Evolutionary conservation across 2,797 vertebrate species (phyloP).

Genomic region (Hephaestus fuliginosus): DNA sequence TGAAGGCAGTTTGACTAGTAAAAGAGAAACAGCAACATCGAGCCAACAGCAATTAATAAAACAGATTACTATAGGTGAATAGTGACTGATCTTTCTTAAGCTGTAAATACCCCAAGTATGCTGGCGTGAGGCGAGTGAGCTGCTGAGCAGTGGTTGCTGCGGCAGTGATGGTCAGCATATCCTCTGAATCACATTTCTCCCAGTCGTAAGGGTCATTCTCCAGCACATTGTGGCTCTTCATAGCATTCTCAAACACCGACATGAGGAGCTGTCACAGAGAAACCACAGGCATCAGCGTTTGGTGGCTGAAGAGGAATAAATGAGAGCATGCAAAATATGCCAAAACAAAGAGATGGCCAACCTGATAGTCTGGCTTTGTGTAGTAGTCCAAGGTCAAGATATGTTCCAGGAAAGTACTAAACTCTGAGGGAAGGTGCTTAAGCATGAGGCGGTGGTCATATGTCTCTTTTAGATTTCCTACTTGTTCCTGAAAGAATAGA

Average conservation of each 20-base stretch:
- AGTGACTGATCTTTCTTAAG: neutral
- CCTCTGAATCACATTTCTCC: slow-evolving; percentile 94
- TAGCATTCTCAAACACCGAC: slow-evolving; percentile 95
- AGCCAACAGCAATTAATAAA: neutral
- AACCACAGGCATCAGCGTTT: slow-evolving; percentile 47
- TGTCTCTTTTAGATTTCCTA: slow-evolving; percentile 96
- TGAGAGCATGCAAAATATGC: slow-evolving; percentile 7
- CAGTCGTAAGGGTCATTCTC: slow-evolving; percentile 98
- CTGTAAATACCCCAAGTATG: slow-evolving; percentile 90
- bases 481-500: slow-evolving; percentile 91
- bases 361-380: slow-evolving; percentile 98
- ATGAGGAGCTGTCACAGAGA: slow-evolving; percentile 89
- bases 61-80: neutral
- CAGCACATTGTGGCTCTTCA: slow-evolving; percentile 92
- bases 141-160: slow-evolving; percentile 92
- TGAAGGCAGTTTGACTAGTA: slow-evolving; percentile 19
- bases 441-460: slow-evolving; percentile 97
- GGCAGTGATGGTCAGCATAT: slow-evolving; percentile 90
- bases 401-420: slow-evolving; percentile 94
- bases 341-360: slow-evolving; percentile 65
- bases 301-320: slow-evolving; percentile 24
- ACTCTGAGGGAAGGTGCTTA: slow-evolving; percentile 97
- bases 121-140: slow-evolving; percentile 93
- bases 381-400: slow-evolving; percentile 95
- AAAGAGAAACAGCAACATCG: slow-evolving; percentile 1